Percentiles rank a stretch among this genome's conserved stretches.
Evolutionary conservation across 2,113 vertebrate genomes (phyloP).

Genomic region (Sorex araneus): DNA sequence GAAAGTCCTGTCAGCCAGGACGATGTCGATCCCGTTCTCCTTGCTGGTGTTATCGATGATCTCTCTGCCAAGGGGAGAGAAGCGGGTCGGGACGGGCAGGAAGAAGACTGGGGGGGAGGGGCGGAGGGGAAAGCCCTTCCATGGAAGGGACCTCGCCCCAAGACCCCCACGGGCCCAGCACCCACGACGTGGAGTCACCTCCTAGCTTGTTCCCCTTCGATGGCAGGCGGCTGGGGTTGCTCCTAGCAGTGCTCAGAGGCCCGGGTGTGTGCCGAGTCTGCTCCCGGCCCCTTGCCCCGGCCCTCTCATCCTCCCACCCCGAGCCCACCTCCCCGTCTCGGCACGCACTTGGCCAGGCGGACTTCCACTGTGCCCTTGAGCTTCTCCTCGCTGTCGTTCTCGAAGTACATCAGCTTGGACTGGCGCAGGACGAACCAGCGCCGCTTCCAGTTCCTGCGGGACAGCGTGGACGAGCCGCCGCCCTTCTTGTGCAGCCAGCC

Average conservation of each 20-base stretch:
- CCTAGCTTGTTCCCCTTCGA: too few species aligned
- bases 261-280: too few species aligned
- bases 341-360: slow-evolving; percentile 93
- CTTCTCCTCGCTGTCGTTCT: slow-evolving; percentile 97
- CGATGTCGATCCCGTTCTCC: slow-evolving; percentile 96
- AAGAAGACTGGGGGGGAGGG: too few species aligned
- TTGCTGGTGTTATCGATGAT: slow-evolving; percentile 96
- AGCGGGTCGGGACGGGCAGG: too few species aligned
- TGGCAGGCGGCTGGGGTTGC: too few species aligned
- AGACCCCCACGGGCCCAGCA: too few species aligned
- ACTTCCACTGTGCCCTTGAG: slow-evolving; percentile 97
- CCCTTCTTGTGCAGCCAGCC: slow-evolving; percentile 99
- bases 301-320: too few species aligned
- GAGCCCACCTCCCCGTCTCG: too few species aligned
- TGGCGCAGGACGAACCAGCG: slow-evolving; percentile 99
- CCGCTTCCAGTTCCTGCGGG: slow-evolving; percentile 97
- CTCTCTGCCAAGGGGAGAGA: slow-evolving; percentile 89
- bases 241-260: too few species aligned
- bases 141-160: too few species aligned
- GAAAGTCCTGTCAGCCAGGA: slow-evolving; percentile 95
- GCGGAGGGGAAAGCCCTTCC: too few species aligned
- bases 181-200: too few species aligned
- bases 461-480: slow-evolving; percentile 96
- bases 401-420: slow-evolving; percentile 97
- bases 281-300: background rate